Percentiles rank a stretch among this genome's conserved stretches.
Evolutionary conservation across 1,140 invertebrate species (phyloP).

Genomic region (Melipona quadrifasciata): DNA sequence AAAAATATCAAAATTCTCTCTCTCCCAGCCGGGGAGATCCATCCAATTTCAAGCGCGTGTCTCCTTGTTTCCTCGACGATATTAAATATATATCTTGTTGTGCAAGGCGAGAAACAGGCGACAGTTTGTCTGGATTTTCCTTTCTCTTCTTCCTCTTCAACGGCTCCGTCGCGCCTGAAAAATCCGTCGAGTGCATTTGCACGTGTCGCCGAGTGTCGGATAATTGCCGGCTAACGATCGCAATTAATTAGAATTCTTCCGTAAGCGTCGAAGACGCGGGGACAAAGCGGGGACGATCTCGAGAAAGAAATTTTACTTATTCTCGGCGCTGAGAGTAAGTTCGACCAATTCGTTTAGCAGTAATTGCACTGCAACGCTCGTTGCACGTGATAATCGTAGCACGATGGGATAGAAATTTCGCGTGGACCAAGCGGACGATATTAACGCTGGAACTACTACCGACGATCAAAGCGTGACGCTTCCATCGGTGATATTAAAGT

Average conservation of each 20-base stretch:
- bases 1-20: not conserved
- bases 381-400: too few relatives aligned
- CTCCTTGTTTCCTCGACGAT: not conserved
- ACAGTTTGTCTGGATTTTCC: conserved; percentile 7
- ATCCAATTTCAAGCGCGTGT: not conserved
- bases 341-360: not conserved
- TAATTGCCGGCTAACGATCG: not conserved
- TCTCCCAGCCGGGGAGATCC: not conserved
- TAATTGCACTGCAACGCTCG: not conserved
- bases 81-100: not conserved
- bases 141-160: not conserved
- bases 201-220: not conserved
- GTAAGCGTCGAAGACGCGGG: not conserved
- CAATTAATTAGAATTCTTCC: conserved; percentile 2
- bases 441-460: too few relatives aligned
- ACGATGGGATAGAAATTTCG: too few relatives aligned
- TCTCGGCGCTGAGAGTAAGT: not conserved
- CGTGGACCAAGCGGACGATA: too few relatives aligned
- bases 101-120: not conserved
- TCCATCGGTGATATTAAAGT: too few relatives aligned
- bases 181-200: not conserved
- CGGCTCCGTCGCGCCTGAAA: not conserved
- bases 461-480: too few relatives aligned
- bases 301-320: not conserved
- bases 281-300: not conserved